Evolutionary conservation across 2,113 vertebrate species (phyloP).

Genomic region (Trematomus loennbergii): DNA sequence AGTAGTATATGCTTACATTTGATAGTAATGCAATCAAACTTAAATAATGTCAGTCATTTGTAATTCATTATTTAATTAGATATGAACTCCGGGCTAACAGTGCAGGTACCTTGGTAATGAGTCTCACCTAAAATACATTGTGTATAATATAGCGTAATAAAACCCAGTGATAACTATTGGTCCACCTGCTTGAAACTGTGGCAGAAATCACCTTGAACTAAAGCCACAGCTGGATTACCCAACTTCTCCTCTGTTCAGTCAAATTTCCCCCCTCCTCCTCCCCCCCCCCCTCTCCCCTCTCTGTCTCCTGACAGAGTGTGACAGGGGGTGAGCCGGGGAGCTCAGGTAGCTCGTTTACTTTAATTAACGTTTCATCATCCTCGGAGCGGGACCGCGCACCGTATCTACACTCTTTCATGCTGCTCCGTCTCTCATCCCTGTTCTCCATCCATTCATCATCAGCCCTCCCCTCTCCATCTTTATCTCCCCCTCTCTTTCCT

Average conservation of each 20-base stretch:
- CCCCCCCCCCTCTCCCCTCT: conserved; percentile 3
- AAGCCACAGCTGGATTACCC: conserved; percentile 68
- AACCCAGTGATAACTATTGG: too few relatives aligned
- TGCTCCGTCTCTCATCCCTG: conserved; percentile 74
- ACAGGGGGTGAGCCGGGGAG: conserved; percentile 80
- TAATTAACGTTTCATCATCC: conserved; percentile 85
- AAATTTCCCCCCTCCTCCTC: conserved; percentile 42
- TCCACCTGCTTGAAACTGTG: conserved; percentile 11
- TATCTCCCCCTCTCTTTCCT: neutral
- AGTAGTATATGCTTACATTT: too few relatives aligned
- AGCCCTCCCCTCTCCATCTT: conserved; percentile 5
- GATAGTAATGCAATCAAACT: too few relatives aligned
- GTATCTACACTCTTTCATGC: conserved; percentile 67
- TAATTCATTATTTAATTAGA: too few relatives aligned
- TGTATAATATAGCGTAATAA: too few relatives aligned
- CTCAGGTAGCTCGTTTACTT: conserved; percentile 85
- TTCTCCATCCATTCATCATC: conserved; percentile 76
- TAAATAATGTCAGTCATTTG: too few relatives aligned
- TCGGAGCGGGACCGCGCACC: conserved; percentile 62
- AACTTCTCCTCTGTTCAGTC: conserved; percentile 57
- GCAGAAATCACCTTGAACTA: conserved; percentile 60
- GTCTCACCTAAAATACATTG: too few relatives aligned
- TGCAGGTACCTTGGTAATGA: too few relatives aligned
- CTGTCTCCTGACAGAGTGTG: conserved; percentile 77
- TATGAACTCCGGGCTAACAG: too few relatives aligned